phyloP scores from a whole-genome alignment of 2,888 invertebrate genomes.

The Baronia brevicornis region DNA sequence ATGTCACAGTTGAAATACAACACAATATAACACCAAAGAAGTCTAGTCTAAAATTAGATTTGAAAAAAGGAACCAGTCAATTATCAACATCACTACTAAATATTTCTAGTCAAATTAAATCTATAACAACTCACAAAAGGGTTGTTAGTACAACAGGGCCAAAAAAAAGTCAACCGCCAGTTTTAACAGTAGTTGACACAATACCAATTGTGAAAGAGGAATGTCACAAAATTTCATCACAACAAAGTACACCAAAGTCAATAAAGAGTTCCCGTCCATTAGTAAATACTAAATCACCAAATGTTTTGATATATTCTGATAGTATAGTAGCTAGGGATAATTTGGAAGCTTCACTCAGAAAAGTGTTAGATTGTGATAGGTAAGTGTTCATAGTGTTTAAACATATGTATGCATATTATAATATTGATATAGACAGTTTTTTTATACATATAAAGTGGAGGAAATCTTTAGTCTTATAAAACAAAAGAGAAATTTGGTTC shows the following conservation, averaged over 20 bases:
- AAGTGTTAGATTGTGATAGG: constrained; percentile 83
- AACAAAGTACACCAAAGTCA: constrained; percentile 54
- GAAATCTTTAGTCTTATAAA: too few relatives aligned
- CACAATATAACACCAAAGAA: constrained; percentile 69
- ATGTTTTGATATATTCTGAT: constrained; percentile 88
- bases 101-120: constrained; percentile 70
- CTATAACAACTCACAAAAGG: constrained; percentile 65
- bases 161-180: constrained; percentile 47
- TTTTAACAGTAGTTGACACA: constrained; percentile 40
- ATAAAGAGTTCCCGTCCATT: constrained; percentile 68
- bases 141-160: constrained; percentile 63
- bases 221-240: constrained; percentile 32
- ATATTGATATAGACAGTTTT: too few relatives aligned
- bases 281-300: constrained; percentile 82
- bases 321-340: constrained; percentile 84
- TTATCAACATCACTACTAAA: constrained; percentile 59
- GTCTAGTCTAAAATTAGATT: constrained; percentile 60
- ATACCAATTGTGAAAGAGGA: constrained; percentile 46
- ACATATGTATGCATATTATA: too few relatives aligned
- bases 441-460: constrained; percentile 1
- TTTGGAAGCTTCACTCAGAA: constrained; percentile 80
- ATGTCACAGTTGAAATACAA: constrained; percentile 68
- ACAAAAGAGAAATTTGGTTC: too few relatives aligned
- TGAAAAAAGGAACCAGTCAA: constrained; percentile 64
- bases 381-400: constrained; percentile 44